Percentiles rank a stretch among this genome's conserved stretches.
These are phyloP conservation scores for Nannoperca australis DNA, from an alignment of 2,797 vertebrate genomes.

Conservation along the genomic window DNA sequence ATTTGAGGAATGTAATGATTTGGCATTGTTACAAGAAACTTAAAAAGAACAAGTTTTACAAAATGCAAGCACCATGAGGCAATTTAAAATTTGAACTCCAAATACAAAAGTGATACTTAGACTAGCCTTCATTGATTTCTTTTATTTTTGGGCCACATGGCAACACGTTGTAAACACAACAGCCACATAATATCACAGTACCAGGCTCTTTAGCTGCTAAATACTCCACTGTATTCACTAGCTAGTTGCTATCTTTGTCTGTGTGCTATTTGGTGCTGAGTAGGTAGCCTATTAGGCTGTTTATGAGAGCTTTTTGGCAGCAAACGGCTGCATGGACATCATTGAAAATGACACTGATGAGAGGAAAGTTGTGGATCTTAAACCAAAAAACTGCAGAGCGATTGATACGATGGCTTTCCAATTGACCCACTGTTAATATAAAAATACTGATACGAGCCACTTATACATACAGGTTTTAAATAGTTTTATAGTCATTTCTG, in stretches of 20 bases:
- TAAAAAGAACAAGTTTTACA: neutral
- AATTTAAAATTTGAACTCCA: neutral
- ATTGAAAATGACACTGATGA: neutral
- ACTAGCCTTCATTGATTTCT: neutral
- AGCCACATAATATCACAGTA: neutral
- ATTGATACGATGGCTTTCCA: neutral
- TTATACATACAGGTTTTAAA: neutral
- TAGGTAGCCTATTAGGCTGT: neutral
- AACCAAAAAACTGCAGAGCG: neutral
- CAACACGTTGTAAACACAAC: neutral
- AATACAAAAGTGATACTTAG: neutral
- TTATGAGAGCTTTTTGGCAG: neutral
- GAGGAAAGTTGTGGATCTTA: neutral
- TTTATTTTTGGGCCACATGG: neutral
- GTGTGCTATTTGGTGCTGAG: neutral
- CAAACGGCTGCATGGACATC: neutral
- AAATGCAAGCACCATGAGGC: neutral
- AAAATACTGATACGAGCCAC: neutral
- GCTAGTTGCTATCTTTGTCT: neutral
- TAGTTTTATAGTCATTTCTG: neutral
- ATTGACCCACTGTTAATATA: neutral
- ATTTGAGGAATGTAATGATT: constrained; percentile 6
- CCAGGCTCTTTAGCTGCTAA: neutral
- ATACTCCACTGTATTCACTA: neutral
- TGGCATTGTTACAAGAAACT: neutral